A percentile compares a stretch with the other conserved stretches of the same genome.
These are phyloP conservation scores for Pseudopodoces humilis DNA, from an alignment of 2,113 vertebrate genomes.

Conservation along the genomic window DNA sequence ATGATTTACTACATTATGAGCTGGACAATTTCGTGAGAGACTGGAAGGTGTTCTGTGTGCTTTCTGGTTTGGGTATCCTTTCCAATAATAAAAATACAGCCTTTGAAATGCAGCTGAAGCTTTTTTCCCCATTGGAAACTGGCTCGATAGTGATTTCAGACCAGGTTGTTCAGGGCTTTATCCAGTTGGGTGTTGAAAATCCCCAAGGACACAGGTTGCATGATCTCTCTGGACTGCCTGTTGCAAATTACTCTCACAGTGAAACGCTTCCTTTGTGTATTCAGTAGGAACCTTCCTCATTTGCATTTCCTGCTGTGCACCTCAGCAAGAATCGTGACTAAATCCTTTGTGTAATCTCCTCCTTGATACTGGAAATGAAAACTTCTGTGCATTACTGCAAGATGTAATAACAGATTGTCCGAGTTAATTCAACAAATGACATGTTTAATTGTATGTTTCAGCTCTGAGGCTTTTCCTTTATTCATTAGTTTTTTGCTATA, in stretches of 20 bases:
- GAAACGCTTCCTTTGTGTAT: neutral
- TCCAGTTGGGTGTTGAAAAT: neutral
- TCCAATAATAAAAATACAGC: neutral
- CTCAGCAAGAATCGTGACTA: neutral
- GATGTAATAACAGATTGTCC: neutral
- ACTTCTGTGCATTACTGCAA: neutral
- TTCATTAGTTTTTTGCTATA: neutral
- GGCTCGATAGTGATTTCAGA: neutral
- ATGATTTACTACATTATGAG: neutral
- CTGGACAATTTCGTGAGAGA: neutral
- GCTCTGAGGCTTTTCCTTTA: neutral
- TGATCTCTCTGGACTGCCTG: neutral
- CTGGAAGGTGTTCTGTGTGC: neutral
- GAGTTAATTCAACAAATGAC: neutral
- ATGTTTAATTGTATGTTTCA: neutral
- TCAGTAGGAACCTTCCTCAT: neutral
- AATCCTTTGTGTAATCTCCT: neutral
- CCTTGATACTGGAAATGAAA: neutral
- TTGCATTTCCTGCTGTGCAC: neutral
- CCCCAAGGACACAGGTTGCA: neutral
- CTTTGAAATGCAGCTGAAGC: neutral
- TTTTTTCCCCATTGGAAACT: neutral
- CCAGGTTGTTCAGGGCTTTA: neutral
- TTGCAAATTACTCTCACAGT: neutral
- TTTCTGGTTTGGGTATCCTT: neutral